Percentiles rank a stretch among this genome's conserved stretches.
Conservation (phyloP, 2,113 vertebrate genomes). For the Alexandromys fortis region DNA sequence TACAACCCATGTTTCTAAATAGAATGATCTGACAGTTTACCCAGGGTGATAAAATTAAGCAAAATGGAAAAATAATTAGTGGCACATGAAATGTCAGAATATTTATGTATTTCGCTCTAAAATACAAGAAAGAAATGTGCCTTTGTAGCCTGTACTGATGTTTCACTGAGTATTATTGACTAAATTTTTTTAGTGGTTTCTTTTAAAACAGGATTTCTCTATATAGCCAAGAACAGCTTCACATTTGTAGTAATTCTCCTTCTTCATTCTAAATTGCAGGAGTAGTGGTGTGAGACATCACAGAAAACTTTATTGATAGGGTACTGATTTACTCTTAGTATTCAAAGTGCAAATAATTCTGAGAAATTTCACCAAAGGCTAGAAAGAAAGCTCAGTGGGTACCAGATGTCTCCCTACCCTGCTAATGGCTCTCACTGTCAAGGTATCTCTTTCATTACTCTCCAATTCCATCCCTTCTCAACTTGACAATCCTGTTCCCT, state of each 20-base stretch:
- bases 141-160: not conserved
- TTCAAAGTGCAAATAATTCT: not conserved
- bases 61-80: slow-evolving; percentile 59
- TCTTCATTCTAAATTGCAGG: not conserved
- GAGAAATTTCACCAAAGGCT: not conserved
- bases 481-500: no score
- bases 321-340: not conserved
- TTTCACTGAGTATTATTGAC: not conserved
- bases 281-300: not conserved
- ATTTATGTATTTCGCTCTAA: not conserved
- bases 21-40: slow-evolving; percentile 51
- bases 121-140: not conserved
- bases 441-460: no score
- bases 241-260: not conserved
- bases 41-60: not conserved
- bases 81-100: slow-evolving; percentile 43
- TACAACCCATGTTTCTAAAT: slow-evolving; percentile 37
- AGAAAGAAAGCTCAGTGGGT: not conserved
- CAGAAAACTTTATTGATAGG: not conserved
- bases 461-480: no score
- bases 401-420: no score
- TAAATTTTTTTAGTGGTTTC: not conserved
- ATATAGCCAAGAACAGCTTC: not conserved
- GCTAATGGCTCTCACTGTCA: no score
- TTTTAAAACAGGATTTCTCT: not conserved